A percentile compares a stretch with the other conserved stretches of the same genome.
These are phyloP conservation scores for Sparus aurata DNA, from an alignment of 2,797 vertebrate genomes.

Conservation along the genomic window DNA sequence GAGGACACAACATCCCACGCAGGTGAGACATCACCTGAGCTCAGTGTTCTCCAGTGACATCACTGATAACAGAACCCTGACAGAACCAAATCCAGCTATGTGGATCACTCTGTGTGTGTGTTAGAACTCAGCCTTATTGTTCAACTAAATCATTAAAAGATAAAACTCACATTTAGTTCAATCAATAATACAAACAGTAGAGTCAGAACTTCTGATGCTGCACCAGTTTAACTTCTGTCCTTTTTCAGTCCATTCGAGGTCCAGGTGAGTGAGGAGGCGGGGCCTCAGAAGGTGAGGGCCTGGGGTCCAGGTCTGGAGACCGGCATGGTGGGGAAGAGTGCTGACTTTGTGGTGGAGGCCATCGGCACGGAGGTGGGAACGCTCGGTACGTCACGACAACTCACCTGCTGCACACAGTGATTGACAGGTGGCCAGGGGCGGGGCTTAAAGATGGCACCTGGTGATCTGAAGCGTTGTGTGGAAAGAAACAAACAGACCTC, in stretches of 20 bases:
- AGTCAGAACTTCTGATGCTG: neutral
- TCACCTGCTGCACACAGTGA: neutral
- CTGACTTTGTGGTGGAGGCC: constrained; percentile 96
- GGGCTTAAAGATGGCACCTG: neutral
- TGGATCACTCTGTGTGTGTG: too few species aligned
- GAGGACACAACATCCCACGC: constrained; percentile 91
- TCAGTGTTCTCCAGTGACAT: neutral
- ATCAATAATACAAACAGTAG: too few species aligned
- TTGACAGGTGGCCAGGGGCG: neutral
- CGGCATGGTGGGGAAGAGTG: constrained; percentile 93
- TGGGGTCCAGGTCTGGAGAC: constrained; percentile 96
- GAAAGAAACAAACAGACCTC: neutral
- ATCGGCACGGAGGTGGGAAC: constrained; percentile 96
- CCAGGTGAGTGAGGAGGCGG: constrained; percentile 88
- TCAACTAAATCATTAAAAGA: too few species aligned
- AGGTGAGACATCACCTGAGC: constrained; percentile 83
- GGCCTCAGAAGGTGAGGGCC: constrained; percentile 93
- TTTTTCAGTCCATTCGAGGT: constrained; percentile 92
- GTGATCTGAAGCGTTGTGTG: neutral
- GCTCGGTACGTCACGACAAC: constrained; percentile 84
- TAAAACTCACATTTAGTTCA: neutral
- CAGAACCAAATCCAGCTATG: neutral
- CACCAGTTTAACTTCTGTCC: neutral
- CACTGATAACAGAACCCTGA: neutral
- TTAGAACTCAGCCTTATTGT: too few species aligned